Base-by-base conservation (phyloP, 1,140 invertebrate genomes). In the Trichonephila clavata region DNA sequence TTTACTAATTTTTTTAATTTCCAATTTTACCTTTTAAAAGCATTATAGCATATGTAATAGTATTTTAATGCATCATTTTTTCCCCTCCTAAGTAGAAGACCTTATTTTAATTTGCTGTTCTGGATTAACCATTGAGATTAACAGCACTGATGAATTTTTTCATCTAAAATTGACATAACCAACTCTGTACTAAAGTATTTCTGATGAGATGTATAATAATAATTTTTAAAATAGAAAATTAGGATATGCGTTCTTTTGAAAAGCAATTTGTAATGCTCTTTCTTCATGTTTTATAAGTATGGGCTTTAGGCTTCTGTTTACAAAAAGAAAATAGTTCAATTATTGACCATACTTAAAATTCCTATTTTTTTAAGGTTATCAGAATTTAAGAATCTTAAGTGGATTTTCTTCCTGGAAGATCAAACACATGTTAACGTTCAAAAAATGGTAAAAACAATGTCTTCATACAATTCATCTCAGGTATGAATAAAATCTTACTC, bases 351-450 rank as follows among this genome's bases (percentile, higher is more conserved):
- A 86, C 39, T 87, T 60, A 13, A 61, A 14, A 39, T 65, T 24
- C 24, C 0, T 87, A 1, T 7, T 24, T 80, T 80, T 80, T 61
- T n/a, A 32, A 92, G 90, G 61, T 10, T 92, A 20, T 50, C 39
- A 57, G 27, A 84, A 65, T 43, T 84, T 8, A 10, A 68, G 60
- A 59, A 83, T 27, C 20, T 84, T n/a, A n/a, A 59, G 80, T 93
- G 92, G 92, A 24, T 93, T 24, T 77, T 93, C 57, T 87, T 93
- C 27, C 57, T 86, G 5, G 92, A 93, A 43, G 92, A 93, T 14
- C 43, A n/a, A 2, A 81, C 92, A 5, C 18, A 5, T 80, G 32
- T 93, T 80, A n/a, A 63, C 61, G 7, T 93, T 2, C 50, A 87
- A 60, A 60, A 80, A n/a, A 1, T 88, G 21, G 6, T 80, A n/a